Conservation (phyloP, 1,140 invertebrate species). For the Ostrea edulis region DNA sequence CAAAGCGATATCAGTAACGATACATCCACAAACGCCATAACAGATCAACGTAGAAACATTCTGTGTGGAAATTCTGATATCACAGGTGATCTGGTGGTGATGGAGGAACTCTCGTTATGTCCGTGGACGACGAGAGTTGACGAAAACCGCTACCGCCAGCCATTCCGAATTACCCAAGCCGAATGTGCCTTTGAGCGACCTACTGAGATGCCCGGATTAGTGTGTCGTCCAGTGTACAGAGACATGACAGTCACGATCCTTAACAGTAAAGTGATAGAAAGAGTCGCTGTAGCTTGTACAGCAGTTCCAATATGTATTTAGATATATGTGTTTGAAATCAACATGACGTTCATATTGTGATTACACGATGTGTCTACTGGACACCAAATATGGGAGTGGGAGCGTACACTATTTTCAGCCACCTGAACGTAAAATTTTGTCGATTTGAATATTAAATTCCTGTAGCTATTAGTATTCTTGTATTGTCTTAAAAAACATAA, state of each 20-base stretch:
- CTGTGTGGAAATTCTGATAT: not conserved
- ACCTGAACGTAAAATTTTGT: no score
- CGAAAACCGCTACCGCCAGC: constrained; percentile 4
- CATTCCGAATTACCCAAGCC: not conserved
- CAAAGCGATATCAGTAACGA: not conserved
- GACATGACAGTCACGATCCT: not conserved
- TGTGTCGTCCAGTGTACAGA: constrained; percentile 2
- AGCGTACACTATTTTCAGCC: no score
- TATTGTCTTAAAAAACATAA: no score
- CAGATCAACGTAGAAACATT: not conserved
- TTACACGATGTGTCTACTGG: no score
- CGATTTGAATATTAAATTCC: no score
- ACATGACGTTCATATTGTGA: no score
- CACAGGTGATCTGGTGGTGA: not conserved
- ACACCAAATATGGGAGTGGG: no score
- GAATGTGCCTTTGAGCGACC: not conserved
- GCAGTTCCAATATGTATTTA: not conserved
- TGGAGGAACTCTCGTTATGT: not conserved
- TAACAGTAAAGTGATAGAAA: not conserved
- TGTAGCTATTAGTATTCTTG: no score
- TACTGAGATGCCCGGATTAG: not conserved
- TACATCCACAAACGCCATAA: not conserved
- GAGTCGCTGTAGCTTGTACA: not conserved
- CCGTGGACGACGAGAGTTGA: not conserved
- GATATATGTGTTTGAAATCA: not conserved